Evolutionary conservation across 2,113 vertebrate species (phyloP), one percentile per base, ranked within the genome.

Genomic region (Dasyornis broadbenti): DNA sequence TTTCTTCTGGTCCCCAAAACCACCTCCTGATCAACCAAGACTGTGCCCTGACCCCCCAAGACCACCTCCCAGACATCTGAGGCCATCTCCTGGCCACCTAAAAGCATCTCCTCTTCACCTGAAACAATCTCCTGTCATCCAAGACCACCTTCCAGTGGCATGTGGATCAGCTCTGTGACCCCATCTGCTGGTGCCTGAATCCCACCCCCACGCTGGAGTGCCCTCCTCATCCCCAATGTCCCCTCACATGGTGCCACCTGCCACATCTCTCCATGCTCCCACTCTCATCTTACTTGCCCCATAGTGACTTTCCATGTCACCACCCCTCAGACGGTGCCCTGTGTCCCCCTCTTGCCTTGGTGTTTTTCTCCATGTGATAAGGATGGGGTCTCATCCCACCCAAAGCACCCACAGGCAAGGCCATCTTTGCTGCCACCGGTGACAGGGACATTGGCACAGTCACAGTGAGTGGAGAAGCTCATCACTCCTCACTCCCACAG

Each of bases 181-280:
- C 28, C 20, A 11, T 22, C 82, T 15, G 12, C 13, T 26, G 23
- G 2, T 49, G 37, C 45, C 63, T 42, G 44, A 59, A 44, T 27
- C 56, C 42, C 42, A 42, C 20, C 49, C 12, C 39, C 37, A 52
- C 37, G 59, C 3, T 39, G 37, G 15, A 73, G 7, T 70, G 31
- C 17, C 47, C 33, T 75, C 31, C 42, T 44, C 20, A 59, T 7
- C 20, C 44, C 21, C 8, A 7, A 0, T 3, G 2, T 53, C 15
- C 19, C 18, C 28, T 3, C 5, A 16, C 1, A 0, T 40, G 17
- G 33, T 44, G n/a, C 70, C 70, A 73, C 2, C 47, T 13, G 11
- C 37, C 60, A 52, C 60, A 73, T 33, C 35, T 76, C 57, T 80
- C 68, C 63, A 18, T 24, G n/a, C 6, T 49, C 6, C 39, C 1